Conservation (phyloP, 2,113 vertebrate genomes). For the Scomber colias region DNA sequence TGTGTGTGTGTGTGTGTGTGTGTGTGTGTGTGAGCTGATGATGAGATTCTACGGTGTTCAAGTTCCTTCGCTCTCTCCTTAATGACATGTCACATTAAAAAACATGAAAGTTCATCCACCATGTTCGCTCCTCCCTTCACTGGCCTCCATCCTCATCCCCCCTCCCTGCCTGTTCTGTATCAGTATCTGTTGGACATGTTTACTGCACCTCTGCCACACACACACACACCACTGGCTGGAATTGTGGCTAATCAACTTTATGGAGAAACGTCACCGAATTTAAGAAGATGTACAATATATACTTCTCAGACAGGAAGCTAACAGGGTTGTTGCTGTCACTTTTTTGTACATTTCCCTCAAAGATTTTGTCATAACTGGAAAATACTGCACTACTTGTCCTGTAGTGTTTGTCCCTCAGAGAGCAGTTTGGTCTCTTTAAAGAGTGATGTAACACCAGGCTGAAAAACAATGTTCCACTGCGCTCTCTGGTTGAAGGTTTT, state of each 20-base stretch:
- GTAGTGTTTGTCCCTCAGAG: too few species aligned
- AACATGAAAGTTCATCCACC: not conserved
- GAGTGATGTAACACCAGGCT: too few species aligned
- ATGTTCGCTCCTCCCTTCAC: not conserved
- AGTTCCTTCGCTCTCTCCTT: not conserved
- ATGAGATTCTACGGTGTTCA: not conserved
- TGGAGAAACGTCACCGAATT: constrained; percentile 5
- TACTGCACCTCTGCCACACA: constrained; percentile 31
- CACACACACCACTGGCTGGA: not conserved
- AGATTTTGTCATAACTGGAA: too few species aligned
- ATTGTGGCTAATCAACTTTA: constrained; percentile 23
- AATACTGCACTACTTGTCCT: too few species aligned
- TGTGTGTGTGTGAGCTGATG: not conserved
- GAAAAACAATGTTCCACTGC: too few species aligned
- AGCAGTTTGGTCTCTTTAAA: too few species aligned
- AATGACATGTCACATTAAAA: constrained; percentile 3
- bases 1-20: constrained; percentile 1
- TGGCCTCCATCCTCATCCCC: not conserved
- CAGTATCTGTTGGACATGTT: constrained; percentile 28
- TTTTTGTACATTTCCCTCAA: too few species aligned
- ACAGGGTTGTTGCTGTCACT: not conserved
- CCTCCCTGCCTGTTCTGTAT: constrained; percentile 13
- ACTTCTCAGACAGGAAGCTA: not conserved
- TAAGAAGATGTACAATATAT: constrained; percentile 18
- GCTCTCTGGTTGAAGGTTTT: too few species aligned